A percentile compares a stretch with the other conserved stretches of the same genome.
These are phyloP conservation scores for Drosophila lini DNA, from an alignment of 1,140 invertebrate species.

Conservation along the genomic window DNA sequence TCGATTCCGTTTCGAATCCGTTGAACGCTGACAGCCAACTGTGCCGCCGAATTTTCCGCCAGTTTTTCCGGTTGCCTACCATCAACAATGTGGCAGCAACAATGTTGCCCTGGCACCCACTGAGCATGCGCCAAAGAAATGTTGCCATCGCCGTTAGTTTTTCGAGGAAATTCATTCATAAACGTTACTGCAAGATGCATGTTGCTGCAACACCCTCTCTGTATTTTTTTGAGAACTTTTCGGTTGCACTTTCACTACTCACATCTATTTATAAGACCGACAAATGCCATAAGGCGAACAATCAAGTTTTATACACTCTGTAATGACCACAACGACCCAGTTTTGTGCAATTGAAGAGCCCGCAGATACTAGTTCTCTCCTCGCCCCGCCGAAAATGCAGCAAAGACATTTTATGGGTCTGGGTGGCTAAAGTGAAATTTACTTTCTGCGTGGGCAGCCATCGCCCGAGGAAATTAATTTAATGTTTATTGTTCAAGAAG, in stretches of 20 bases:
- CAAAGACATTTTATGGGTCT: slow-evolving; percentile 10
- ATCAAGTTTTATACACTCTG: slow-evolving; percentile 49
- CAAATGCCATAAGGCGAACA: slow-evolving; percentile 43
- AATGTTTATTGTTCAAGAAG: slow-evolving; percentile 35
- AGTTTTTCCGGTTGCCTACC: slow-evolving; percentile 26
- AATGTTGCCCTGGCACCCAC: slow-evolving; percentile 4
- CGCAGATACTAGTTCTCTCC: slow-evolving; percentile 14
- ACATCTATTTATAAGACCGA: slow-evolving; percentile 39
- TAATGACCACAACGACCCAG: slow-evolving; percentile 50
- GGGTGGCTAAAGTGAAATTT: slow-evolving; percentile 23
- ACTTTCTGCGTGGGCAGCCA: slow-evolving; percentile 27
- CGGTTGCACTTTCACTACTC: slow-evolving; percentile 5
- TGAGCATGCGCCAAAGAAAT: slow-evolving; percentile 28
- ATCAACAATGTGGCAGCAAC: slow-evolving; percentile 30
- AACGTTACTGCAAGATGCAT: slow-evolving; percentile 44
- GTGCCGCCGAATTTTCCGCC: slow-evolving; percentile 47
- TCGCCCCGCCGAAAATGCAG: slow-evolving; percentile 28
- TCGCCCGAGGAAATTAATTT: slow-evolving; percentile 39
- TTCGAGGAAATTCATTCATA: slow-evolving; percentile 36
- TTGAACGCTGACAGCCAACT: slow-evolving; percentile 44
- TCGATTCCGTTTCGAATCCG: slow-evolving; percentile 32
- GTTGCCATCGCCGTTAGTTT: slow-evolving; percentile 6
- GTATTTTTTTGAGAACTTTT: slow-evolving; percentile 1
- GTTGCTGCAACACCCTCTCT: slow-evolving; percentile 36
- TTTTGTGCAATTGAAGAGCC: slow-evolving; percentile 41